phyloP scores from a whole-genome alignment of 2,888 invertebrate species.

The Macrosiphum euphorbiae region DNA sequence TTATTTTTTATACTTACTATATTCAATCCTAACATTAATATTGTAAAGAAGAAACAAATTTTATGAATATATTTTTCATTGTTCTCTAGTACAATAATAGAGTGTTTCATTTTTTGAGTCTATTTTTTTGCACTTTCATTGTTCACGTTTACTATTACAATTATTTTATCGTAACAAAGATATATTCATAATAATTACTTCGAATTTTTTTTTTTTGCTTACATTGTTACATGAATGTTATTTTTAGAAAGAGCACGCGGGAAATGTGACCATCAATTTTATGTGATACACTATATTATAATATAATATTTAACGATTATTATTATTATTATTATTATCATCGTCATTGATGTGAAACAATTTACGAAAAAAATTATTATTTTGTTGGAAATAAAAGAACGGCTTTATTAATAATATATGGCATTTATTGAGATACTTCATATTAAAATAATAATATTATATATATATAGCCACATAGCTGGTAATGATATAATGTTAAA shows the following conservation, averaged over 20 bases:
- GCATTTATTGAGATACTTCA: background rate
- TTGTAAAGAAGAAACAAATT: conserved; percentile 50
- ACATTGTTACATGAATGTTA: conserved; percentile 29
- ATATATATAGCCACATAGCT: background rate
- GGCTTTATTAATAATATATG: conserved; percentile 42
- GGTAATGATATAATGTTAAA: background rate
- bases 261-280: conserved; percentile 7
- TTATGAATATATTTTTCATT: conserved; percentile 59
- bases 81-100: conserved; percentile 54
- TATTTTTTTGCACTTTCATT: conserved; percentile 64
- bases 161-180: conserved; percentile 54
- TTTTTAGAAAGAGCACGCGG: conserved; percentile 43
- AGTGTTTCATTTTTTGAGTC: conserved; percentile 63
- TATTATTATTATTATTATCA: conserved; percentile 2
- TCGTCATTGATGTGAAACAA: background rate
- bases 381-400: conserved; percentile 24
- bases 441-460: no score
- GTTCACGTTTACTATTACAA: conserved; percentile 61
- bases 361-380: background rate
- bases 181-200: conserved; percentile 57
- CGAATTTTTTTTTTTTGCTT: conserved; percentile 43
- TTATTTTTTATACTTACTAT: conserved; percentile 62
- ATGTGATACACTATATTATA: conserved; percentile 18
- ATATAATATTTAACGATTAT: conserved; percentile 20
- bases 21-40: conserved; percentile 44